Evolutionary conservation across 2,797 vertebrate species (phyloP).

Genomic region (Acomys russatus): DNA sequence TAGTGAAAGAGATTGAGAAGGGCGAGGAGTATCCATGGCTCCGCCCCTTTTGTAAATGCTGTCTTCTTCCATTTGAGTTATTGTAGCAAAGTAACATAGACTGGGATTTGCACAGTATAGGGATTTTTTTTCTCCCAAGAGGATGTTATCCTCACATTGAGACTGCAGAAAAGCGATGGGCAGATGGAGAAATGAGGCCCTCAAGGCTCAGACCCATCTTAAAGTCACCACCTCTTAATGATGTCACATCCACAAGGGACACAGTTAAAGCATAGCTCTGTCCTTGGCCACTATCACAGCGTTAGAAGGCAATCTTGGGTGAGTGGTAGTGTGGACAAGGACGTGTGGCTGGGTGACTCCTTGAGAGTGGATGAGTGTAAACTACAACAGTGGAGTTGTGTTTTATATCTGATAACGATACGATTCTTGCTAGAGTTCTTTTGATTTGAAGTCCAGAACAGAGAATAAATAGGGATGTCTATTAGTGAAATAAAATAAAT

Average conservation of each 20-base stretch:
- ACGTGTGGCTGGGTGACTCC: background rate
- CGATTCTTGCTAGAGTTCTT: constrained; percentile 43
- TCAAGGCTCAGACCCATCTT: background rate
- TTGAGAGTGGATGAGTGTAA: background rate
- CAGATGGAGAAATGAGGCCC: background rate
- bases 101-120: background rate
- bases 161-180: background rate
- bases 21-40: too few relatives aligned
- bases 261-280: background rate
- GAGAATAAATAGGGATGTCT: background rate
- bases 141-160: background rate
- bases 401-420: constrained; percentile 54
- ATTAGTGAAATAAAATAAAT: background rate
- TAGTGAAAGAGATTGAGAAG: background rate
- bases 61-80: background rate
- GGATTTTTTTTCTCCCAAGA: background rate
- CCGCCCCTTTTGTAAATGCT: background rate
- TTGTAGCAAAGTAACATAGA: background rate
- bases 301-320: background rate
- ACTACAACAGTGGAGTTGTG: background rate
- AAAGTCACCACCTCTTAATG: background rate
- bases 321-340: background rate
- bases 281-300: background rate
- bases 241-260: background rate
- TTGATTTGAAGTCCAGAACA: constrained; percentile 16